These are phyloP conservation scores for Pristionchus mayeri DNA, from an alignment of 2,888 invertebrate genomes.

Conservation along the genomic window DNA sequence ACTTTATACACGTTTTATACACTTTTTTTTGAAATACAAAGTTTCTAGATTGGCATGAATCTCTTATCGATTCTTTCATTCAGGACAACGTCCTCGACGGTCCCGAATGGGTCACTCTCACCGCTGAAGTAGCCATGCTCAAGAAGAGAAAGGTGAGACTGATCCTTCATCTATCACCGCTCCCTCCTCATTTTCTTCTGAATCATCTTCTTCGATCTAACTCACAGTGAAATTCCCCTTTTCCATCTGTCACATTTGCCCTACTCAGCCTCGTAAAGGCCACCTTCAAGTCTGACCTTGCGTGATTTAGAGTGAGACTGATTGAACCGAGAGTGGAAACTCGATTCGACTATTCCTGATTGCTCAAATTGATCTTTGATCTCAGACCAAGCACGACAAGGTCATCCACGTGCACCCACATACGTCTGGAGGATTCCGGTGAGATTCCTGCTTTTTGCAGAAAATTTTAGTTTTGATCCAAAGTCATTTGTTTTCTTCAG, in stretches of 20 bases:
- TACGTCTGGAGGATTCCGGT: background rate
- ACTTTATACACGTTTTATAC: background rate
- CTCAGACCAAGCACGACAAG: constrained; percentile 33
- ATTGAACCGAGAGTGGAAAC: background rate
- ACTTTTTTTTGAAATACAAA: background rate
- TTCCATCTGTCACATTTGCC: background rate
- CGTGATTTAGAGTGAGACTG: background rate
- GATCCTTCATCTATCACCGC: too few relatives aligned
- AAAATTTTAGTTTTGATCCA: background rate
- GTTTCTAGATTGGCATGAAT: background rate
- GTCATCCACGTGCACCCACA: constrained; percentile 42
- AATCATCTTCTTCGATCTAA: too few relatives aligned
- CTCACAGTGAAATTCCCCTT: too few relatives aligned
- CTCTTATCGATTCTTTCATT: background rate
- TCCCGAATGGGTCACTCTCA: constrained; percentile 47
- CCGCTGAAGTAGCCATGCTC: constrained; percentile 11
- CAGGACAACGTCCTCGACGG: constrained; percentile 40
- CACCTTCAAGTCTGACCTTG: background rate
- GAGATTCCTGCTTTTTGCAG: background rate
- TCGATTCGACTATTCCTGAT: background rate
- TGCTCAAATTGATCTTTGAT: background rate
- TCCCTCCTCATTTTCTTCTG: too few relatives aligned
- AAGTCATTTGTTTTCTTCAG: background rate
- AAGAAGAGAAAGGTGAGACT: constrained; percentile 45
- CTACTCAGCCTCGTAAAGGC: background rate